Percentiles rank a stretch among this genome's conserved stretches.
Conservation (phyloP, 2,797 vertebrate species). For the Microctenopoma steveboyesi region DNA sequence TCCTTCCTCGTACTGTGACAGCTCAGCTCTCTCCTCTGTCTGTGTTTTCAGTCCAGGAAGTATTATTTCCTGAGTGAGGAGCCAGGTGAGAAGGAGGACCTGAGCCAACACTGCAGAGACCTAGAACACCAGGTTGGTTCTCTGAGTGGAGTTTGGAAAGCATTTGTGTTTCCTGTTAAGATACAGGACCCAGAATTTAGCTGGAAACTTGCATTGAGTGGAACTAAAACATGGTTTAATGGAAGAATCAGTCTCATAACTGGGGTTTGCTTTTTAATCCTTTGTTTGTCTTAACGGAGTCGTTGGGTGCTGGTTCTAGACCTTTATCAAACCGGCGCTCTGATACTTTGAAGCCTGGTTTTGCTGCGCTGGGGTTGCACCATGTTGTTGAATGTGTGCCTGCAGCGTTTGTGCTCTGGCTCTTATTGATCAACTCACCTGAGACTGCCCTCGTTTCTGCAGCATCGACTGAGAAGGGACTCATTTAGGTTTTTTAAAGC, state of each 20-base stretch:
- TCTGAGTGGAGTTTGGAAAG: not conserved
- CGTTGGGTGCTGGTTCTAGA: not conserved
- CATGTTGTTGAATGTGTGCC: slow-evolving; percentile 32
- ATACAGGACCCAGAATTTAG: not conserved
- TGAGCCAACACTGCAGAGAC: slow-evolving; percentile 85
- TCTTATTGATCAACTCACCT: slow-evolving; percentile 60
- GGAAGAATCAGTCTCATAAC: not conserved
- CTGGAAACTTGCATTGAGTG: not conserved
- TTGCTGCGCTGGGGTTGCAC: slow-evolving; percentile 10
- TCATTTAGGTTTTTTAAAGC: slow-evolving; percentile 43
- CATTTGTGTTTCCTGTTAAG: not conserved
- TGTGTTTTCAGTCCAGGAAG: slow-evolving; percentile 87
- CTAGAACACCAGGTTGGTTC: slow-evolving; percentile 89
- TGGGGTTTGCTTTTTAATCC: not conserved
- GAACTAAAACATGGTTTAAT: not conserved
- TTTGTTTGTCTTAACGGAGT: not conserved
- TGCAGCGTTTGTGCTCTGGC: slow-evolving; percentile 46
- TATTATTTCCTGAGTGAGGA: slow-evolving; percentile 94
- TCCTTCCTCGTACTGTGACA: slow-evolving; percentile 11
- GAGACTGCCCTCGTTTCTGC: slow-evolving; percentile 62
- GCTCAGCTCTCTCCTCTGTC: slow-evolving; percentile 17
- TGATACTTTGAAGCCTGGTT: not conserved
- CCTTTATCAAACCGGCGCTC: not conserved
- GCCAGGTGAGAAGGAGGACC: slow-evolving; percentile 82
- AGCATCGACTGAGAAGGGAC: slow-evolving; percentile 42